phyloP scores from a whole-genome alignment of 2,797 vertebrate species.

The Sciurus vulgaris region DNA sequence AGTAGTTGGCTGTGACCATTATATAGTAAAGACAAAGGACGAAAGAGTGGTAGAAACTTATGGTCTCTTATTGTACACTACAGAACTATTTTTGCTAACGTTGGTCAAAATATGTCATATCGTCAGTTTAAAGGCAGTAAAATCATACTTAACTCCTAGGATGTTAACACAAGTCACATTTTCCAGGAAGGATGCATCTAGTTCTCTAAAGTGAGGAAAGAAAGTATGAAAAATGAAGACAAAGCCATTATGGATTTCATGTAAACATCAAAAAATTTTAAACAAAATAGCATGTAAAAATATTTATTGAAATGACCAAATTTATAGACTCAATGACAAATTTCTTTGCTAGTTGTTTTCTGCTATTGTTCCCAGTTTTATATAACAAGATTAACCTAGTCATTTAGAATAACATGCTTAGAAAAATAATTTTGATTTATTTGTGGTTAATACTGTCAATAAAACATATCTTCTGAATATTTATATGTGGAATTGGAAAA shows the following conservation, averaged over 20 bases:
- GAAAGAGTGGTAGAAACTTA: neutral
- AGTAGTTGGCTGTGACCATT: neutral
- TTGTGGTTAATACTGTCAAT: neutral
- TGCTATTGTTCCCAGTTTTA: neutral
- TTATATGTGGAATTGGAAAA: neutral
- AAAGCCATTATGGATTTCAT: neutral
- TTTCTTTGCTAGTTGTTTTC: neutral
- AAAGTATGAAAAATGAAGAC: neutral
- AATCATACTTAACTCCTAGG: neutral
- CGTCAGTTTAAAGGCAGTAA: neutral
- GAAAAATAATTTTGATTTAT: neutral
- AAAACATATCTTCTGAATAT: neutral
- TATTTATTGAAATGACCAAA: neutral
- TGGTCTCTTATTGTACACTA: neutral
- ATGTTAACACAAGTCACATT: neutral
- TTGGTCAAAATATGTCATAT: neutral
- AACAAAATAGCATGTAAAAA: neutral
- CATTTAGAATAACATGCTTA: constrained; percentile 7
- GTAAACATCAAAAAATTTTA: neutral
- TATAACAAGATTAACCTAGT: neutral
- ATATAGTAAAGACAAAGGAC: neutral
- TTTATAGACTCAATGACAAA: neutral
- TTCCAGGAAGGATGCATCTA: neutral
- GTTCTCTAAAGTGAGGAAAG: neutral
- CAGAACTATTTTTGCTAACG: neutral